A percentile compares a stretch with the other conserved stretches of the same genome.
Conservation (phyloP, 2,888 invertebrate genomes). For the Heliconius erato region DNA sequence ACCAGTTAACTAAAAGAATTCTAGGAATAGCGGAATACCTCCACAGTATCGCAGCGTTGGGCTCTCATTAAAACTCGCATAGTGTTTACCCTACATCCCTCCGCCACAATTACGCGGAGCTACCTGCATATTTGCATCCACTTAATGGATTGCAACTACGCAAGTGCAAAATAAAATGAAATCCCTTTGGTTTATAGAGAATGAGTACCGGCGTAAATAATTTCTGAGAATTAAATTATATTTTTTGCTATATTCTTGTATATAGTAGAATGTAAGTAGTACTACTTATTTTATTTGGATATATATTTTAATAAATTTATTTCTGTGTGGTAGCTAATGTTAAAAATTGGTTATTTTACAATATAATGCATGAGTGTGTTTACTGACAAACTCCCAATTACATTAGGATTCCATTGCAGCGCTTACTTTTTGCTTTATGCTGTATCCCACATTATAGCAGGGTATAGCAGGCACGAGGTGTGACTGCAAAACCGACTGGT, state of each 20-base stretch:
- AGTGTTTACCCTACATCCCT: conserved; percentile 44
- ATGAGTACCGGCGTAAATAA: not conserved
- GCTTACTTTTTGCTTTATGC: too few species aligned
- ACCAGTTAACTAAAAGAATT: not conserved
- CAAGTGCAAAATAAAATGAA: conserved; percentile 22
- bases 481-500: too few species aligned
- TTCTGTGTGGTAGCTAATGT: too few species aligned
- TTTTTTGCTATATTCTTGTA: not conserved
- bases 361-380: too few species aligned
- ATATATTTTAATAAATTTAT: too few species aligned
- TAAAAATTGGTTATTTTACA: too few species aligned
- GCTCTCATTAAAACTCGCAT: conserved; percentile 41
- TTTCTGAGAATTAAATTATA: not conserved
- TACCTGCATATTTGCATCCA: conserved; percentile 37
- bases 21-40: not conserved
- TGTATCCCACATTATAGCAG: too few species aligned
- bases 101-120: conserved; percentile 36
- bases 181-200: not conserved
- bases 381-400: too few species aligned
- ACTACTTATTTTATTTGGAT: too few species aligned
- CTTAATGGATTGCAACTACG: conserved; percentile 38
- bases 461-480: too few species aligned
- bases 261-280: too few species aligned
- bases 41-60: not conserved
- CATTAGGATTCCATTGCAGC: too few species aligned